Base-by-base conservation (phyloP, 2,797 vertebrate species). In the Lutra lutra region DNA sequence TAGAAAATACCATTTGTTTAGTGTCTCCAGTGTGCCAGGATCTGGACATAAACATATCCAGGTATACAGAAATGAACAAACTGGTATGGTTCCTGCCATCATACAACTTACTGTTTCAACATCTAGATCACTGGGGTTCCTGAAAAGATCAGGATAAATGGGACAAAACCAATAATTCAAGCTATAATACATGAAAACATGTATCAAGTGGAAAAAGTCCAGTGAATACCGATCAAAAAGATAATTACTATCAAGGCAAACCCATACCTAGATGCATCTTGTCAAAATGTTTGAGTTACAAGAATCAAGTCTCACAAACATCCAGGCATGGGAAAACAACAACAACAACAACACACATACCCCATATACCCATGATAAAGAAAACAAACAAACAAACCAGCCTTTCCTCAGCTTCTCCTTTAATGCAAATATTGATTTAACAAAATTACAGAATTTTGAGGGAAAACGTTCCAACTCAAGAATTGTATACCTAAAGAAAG, bases 401-500 rank as follows among this genome's bases (percentile, higher is more conserved):
- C 25, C 66, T 82, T 68, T 2, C 23, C 23, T 80, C 73, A 43
- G 5, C 12, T 60, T 78, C 17, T 95, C 25, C 7, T 92, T 78
- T 84, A n/a, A 66, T 82, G 6, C 35, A 78, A 51, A 95, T 68
- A 92, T 82, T 20, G 58, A 48, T 51, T 66, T 6, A 73, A 89
- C 27, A 79, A 66, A 95, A 89, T 80, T 82, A 82, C 3, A 82
- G 21, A 95, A 85, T 68, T 82, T 43, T 85, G 23, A 93, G 68
- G 11, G 40, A 7, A 89, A 80, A 93, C 15, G 40, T 56, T 75
- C 6, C 40, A 86, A 60, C 29, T 86, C 27, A 27, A 93, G 58
- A 89, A 86, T 27, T 90, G 13, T 48, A 89, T 46, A 51, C 27
- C 54, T 88, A 87, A 91, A 56, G 7, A 46, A 85, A 75, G 64